These are phyloP conservation scores for Peromyscus nudipes DNA, from an alignment of 2,797 vertebrate genomes.

Conservation along the genomic window DNA sequence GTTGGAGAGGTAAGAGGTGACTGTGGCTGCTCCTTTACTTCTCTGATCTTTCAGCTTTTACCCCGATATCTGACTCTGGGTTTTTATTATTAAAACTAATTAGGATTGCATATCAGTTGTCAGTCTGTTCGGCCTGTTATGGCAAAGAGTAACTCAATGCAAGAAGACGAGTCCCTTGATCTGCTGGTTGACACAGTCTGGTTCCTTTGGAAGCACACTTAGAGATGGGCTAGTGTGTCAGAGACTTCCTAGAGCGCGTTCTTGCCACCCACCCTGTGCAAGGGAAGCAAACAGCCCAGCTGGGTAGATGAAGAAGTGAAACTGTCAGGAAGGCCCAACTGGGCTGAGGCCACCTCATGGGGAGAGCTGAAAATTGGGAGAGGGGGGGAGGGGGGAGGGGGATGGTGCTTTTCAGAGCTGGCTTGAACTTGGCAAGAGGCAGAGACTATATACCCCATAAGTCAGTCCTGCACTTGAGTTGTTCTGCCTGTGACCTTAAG, in stretches of 20 bases:
- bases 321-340: rapidly evolving
- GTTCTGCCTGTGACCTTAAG: background rate
- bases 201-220: background rate
- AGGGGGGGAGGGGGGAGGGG: too few relatives aligned
- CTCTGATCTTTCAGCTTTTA: too few relatives aligned
- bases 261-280: background rate
- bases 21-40: too few relatives aligned
- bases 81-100: too few relatives aligned
- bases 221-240: background rate
- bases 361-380: background rate
- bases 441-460: background rate
- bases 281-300: background rate
- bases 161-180: background rate
- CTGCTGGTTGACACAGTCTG: background rate
- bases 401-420: background rate
- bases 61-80: too few relatives aligned
- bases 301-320: background rate
- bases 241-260: background rate
- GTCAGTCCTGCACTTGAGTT: background rate
- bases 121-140: background rate
- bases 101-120: background rate
- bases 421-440: background rate
- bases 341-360: background rate
- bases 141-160: background rate
- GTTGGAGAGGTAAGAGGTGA: too few relatives aligned